These are phyloP conservation scores for Palaemon carinicauda DNA, from an alignment of 1,140 invertebrate species.

Conservation along the genomic window DNA sequence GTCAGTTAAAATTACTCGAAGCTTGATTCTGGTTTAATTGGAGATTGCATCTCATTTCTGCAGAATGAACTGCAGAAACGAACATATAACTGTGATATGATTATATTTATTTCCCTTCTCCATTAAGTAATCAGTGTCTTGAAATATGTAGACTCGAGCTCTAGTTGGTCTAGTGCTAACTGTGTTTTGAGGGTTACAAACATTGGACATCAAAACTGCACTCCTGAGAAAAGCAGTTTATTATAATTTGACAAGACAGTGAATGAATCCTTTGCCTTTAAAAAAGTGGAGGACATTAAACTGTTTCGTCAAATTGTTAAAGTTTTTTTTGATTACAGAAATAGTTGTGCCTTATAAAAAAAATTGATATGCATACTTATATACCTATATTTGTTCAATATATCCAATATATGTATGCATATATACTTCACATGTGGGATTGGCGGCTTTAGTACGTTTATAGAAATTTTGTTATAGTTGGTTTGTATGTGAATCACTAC, in stretches of 20 bases:
- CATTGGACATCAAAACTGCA: neutral
- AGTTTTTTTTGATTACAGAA: neutral
- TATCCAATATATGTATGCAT: too few relatives aligned
- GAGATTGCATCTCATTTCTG: too few relatives aligned
- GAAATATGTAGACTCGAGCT: constrained; percentile 30
- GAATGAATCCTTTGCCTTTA: neutral
- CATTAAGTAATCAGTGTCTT: neutral
- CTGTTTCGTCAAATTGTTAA: neutral
- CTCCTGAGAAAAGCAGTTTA: neutral
- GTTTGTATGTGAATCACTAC: too few relatives aligned
- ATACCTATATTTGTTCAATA: neutral
- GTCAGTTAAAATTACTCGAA: neutral
- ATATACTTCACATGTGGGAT: too few relatives aligned
- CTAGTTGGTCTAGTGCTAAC: constrained; percentile 45
- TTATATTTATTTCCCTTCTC: neutral
- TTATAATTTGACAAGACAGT: neutral
- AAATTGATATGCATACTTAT: too few relatives aligned
- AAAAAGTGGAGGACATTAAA: neutral
- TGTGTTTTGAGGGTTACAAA: constrained; percentile 39
- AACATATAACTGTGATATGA: neutral
- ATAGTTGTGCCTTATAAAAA: constrained; percentile 1
- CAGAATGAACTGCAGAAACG: too few relatives aligned
- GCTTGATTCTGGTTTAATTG: too few relatives aligned
- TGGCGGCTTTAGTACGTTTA: too few relatives aligned
- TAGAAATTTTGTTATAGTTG: too few relatives aligned